phyloP scores from a whole-genome alignment of 2,797 vertebrate genomes.

The Peromyscus eremicus region DNA sequence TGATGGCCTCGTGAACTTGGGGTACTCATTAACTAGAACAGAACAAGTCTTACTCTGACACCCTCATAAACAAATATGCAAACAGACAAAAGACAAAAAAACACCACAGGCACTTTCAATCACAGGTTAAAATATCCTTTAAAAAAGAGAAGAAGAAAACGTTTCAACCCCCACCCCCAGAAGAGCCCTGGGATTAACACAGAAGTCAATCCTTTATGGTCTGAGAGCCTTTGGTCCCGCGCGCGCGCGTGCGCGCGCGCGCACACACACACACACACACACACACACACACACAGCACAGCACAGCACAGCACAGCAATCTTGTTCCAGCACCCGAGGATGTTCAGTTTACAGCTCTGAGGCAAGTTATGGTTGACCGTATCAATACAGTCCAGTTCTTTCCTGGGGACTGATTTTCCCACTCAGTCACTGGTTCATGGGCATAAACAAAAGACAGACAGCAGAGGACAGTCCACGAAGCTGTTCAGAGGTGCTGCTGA shows the following conservation, averaged over 20 bases:
- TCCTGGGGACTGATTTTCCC: not conserved
- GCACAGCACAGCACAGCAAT: not conserved
- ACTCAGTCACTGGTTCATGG: not conserved
- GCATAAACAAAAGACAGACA: not conserved
- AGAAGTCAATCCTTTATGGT: not conserved
- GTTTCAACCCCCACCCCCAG: not conserved
- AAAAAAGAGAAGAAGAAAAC: not conserved
- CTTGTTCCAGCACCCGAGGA: not conserved
- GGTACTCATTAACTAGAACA: not conserved
- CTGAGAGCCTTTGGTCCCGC: not conserved
- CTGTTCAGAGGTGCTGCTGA: not conserved
- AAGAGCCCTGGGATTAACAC: not conserved
- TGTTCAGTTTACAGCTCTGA: not conserved
- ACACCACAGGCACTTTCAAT: not conserved
- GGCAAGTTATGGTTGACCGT: not conserved
- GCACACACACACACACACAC: not conserved
- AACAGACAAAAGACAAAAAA: not conserved
- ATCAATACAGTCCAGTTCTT: not conserved
- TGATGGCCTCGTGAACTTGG: not conserved
- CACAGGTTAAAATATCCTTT: not conserved
- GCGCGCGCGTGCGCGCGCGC: no score
- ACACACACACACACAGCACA: not conserved
- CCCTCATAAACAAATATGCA: slow-evolving; percentile 27
- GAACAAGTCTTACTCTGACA: not conserved
- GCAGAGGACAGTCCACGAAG: no score